Percentiles rank a stretch among this genome's conserved stretches.
phyloP scores from a whole-genome alignment of 35 echinoderm and acorn worm species.

The Acanthaster planci region DNA sequence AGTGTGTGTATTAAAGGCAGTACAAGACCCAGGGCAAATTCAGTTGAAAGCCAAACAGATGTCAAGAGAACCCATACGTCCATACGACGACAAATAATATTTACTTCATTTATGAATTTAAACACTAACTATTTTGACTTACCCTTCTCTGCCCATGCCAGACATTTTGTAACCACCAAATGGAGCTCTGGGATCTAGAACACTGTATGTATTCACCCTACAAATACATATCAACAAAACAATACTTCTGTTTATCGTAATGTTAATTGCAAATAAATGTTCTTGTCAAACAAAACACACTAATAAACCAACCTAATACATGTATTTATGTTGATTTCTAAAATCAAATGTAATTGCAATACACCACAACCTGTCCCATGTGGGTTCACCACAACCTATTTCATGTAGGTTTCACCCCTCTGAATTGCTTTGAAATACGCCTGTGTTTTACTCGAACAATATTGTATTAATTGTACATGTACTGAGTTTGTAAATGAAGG shows the following conservation, averaged over 20 bases:
- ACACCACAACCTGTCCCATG: too few relatives aligned
- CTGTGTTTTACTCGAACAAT: too few relatives aligned
- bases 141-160: slow-evolving; percentile 59
- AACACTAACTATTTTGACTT: background rate
- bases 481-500: background rate
- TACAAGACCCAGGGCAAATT: background rate
- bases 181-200: slow-evolving; percentile 32
- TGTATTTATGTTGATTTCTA: too few relatives aligned
- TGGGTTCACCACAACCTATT: too few relatives aligned
- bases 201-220: slow-evolving; percentile 63
- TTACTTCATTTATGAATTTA: background rate
- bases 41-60: background rate
- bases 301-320: too few relatives aligned
- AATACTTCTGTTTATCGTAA: too few relatives aligned
- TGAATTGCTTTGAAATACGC: too few relatives aligned
- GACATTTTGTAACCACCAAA: slow-evolving; percentile 78
- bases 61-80: background rate
- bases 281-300: too few relatives aligned
- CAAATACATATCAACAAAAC: background rate
- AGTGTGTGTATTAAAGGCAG: background rate
- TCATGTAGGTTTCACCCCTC: too few relatives aligned
- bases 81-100: background rate
- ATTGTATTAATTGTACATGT: too few relatives aligned
- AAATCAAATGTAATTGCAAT: too few relatives aligned
- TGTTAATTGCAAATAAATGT: too few relatives aligned